Evolutionary conservation across 2,888 invertebrate species (phyloP).

Genomic region (Fragum sueziense): DNA sequence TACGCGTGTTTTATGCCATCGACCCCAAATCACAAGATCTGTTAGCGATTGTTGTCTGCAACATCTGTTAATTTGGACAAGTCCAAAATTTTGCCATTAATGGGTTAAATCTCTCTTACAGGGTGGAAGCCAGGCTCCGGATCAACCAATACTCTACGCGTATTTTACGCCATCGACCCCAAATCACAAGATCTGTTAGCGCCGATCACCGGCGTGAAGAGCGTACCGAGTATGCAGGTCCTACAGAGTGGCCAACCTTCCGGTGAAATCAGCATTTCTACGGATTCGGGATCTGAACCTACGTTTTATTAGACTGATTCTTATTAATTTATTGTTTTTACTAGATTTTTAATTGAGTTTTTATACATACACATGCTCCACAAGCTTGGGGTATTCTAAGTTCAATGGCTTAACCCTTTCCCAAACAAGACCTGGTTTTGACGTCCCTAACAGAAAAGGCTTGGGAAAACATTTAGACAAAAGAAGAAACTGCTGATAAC

Average conservation of each 20-base stretch:
- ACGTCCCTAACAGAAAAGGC: too few species aligned
- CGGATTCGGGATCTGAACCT: neutral
- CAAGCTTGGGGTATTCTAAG: too few species aligned
- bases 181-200: constrained; percentile 64
- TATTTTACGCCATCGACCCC: constrained; percentile 85
- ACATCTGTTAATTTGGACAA: too few species aligned
- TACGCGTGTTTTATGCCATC: constrained; percentile 88
- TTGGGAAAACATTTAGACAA: too few species aligned
- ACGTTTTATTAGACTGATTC: neutral
- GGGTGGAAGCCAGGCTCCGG: constrained; percentile 98
- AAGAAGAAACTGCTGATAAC: too few species aligned
- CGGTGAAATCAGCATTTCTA: neutral
- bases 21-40: constrained; percentile 63
- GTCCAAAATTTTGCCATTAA: too few species aligned
- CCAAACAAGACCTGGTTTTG: too few species aligned
- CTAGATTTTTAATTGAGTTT: neutral
- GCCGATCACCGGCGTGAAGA: constrained; percentile 71
- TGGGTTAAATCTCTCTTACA: too few species aligned
- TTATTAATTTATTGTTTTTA: neutral
- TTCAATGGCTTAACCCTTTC: too few species aligned
- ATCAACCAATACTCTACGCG: constrained; percentile 97
- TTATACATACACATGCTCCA: too few species aligned
- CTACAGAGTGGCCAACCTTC: constrained; percentile 14
- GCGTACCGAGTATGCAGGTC: constrained; percentile 70
- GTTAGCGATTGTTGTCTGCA: too few species aligned